Base-by-base conservation (phyloP, 2,888 invertebrate species). In the Parapristionchus giblindavisi region DNA sequence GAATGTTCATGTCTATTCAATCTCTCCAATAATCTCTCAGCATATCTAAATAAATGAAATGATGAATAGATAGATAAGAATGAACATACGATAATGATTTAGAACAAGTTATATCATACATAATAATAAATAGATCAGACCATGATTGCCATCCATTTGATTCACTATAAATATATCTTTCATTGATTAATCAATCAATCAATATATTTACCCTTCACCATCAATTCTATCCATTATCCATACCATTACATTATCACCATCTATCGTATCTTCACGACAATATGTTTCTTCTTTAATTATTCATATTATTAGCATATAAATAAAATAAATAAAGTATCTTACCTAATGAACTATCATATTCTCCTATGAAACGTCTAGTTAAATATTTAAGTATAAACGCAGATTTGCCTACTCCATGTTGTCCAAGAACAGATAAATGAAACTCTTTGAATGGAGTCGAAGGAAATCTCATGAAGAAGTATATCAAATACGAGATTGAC, bases 281-380 rank as follows among this genome's bases (percentile, higher is more conserved):
- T 70, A 70, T 21, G 70, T 70, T 14, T 70, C 70, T 29, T 70
- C 70, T 70, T 36, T 6, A 70, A 27, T 0, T 17, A 51, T 14
- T n/a, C 51, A 17, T 51, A n/a, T n/a, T n/a, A n/a, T n/a, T n/a
- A n/a, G n/a, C n/a, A n/a, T n/a, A n/a, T n/a, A n/a, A n/a, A n/a
- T n/a, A n/a, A n/a, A n/a, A n/a, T n/a, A n/a, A n/a, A 51, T 51
- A 51, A 51, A 51, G 14, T 51, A n/a, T 11, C 70, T 54, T 8
- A 70, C 70, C 70, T 24, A 70, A 21, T 1, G 38, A 54, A 1
- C 3, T 1, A 56, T 70, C 70, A 38, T 70, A 70, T 27, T 70
- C 70, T 4, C 70, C 70, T 17, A 70, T 70, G 70, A 70, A 70
- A 14, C 70, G 21, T n/a, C 38, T 70, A 14, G 70, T 70, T 27